phyloP scores from a whole-genome alignment of 1,140 invertebrate genomes.

The Rhizoglyphus robini region DNA sequence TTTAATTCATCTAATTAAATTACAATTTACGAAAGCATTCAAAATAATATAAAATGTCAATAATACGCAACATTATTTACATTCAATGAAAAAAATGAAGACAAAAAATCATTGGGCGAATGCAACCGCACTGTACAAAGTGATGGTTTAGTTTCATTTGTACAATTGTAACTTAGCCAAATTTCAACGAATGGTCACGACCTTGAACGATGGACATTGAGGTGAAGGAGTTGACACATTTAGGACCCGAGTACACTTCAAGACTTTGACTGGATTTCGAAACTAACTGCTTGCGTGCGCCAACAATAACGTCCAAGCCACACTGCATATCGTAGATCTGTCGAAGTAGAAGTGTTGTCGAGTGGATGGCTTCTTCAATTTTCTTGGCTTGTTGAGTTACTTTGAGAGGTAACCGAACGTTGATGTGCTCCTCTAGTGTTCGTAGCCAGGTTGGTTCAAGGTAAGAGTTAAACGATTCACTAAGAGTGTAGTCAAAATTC shows the following conservation, averaged over 20 bases:
- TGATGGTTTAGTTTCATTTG: too few species aligned
- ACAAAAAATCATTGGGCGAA: too few species aligned
- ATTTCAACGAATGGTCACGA: constrained; percentile 9
- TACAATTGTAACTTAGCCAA: background rate
- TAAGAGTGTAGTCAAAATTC: background rate
- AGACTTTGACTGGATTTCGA: background rate
- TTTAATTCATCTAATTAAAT: too few species aligned
- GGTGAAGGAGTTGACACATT: constrained; percentile 7
- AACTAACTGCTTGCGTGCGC: background rate
- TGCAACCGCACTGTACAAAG: too few species aligned
- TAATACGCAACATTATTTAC: too few species aligned
- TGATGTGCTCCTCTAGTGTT: constrained; percentile 4
- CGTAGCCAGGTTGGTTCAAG: background rate
- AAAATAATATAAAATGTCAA: too few species aligned
- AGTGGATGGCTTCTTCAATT: background rate
- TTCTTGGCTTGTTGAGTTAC: background rate
- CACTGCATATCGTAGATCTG: constrained; percentile 8
- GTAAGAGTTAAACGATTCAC: background rate
- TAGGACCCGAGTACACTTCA: background rate
- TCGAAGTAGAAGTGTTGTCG: constrained; percentile 1
- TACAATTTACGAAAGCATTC: too few species aligned
- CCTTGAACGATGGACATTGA: background rate
- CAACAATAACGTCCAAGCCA: constrained; percentile 1
- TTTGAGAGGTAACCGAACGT: background rate
- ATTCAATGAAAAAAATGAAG: too few species aligned